Conservation (phyloP, 2,113 vertebrate species). For the Rhinogobius similis region DNA sequence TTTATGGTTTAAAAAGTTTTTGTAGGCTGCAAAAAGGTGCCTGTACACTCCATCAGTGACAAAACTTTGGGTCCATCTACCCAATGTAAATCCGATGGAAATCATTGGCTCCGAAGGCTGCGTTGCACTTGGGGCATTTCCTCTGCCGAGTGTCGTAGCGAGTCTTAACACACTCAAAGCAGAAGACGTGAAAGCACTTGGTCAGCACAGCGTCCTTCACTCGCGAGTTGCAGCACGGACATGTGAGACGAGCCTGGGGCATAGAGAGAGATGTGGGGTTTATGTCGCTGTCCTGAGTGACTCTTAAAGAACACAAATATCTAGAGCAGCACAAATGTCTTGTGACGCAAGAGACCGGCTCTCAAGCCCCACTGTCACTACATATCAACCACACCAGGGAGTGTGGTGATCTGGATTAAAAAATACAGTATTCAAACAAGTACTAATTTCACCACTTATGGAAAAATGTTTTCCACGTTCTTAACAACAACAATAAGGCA, state of each 20-base stretch:
- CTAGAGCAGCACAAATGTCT: constrained; percentile 19
- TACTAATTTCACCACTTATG: background rate
- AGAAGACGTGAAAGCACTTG: constrained; percentile 98
- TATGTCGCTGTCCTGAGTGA: constrained; percentile 23
- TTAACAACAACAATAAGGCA: too few species aligned
- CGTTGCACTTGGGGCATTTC: constrained; percentile 97
- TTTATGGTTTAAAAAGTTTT: constrained; percentile 28
- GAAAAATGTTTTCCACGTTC: background rate
- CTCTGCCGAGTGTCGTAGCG: constrained; percentile 95
- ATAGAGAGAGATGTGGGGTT: constrained; percentile 6
- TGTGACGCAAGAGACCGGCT: constrained; percentile 3
- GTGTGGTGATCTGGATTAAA: background rate
- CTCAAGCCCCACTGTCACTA: constrained; percentile 19
- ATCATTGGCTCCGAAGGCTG: constrained; percentile 94
- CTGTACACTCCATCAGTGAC: background rate
- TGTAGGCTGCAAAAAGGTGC: constrained; percentile 10
- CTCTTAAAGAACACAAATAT: constrained; percentile 27
- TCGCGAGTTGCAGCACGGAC: constrained; percentile 95
- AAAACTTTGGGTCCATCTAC: constrained; percentile 58
- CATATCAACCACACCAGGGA: background rate
- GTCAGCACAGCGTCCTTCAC: constrained; percentile 96
- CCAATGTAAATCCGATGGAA: constrained; percentile 97
- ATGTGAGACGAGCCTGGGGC: constrained; percentile 90
- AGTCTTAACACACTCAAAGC: constrained; percentile 95
- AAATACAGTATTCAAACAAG: background rate